Conservation (phyloP, 2,888 invertebrate species). For the Tubulanus polymorphus region DNA sequence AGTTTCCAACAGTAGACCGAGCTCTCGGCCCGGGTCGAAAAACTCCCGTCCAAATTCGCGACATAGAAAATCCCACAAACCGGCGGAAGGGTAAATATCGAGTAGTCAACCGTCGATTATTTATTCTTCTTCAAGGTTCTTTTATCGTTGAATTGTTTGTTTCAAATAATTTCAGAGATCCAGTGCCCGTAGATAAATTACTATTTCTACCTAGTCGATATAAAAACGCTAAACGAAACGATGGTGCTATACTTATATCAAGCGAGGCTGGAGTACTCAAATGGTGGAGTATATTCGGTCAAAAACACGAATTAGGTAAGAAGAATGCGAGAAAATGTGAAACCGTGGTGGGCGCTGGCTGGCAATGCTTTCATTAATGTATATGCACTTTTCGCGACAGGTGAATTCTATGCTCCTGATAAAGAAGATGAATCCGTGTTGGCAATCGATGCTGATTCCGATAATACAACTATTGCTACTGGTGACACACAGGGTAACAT, state of each 20-base stretch:
- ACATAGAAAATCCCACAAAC: slow-evolving; percentile 38
- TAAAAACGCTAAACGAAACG: slow-evolving; percentile 25
- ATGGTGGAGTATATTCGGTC: slow-evolving; percentile 48
- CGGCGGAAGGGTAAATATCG: slow-evolving; percentile 35
- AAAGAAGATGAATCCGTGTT: slow-evolving; percentile 43
- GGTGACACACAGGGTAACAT: slow-evolving; percentile 48
- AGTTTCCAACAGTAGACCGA: too few species aligned
- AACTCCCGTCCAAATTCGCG: slow-evolving; percentile 41
- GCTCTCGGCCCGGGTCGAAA: not conserved
- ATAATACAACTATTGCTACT: slow-evolving; percentile 37
- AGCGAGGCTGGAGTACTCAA: slow-evolving; percentile 48
- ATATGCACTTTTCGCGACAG: slow-evolving; percentile 24
- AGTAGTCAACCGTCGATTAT: not conserved
- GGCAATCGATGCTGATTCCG: slow-evolving; percentile 36
- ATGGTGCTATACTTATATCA: slow-evolving; percentile 45
- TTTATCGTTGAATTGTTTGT: too few species aligned
- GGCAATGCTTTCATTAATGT: not conserved
- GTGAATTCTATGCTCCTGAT: slow-evolving; percentile 43
- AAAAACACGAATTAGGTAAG: slow-evolving; percentile 39
- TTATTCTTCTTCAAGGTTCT: not conserved
- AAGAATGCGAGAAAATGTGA: too few species aligned
- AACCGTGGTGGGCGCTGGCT: too few species aligned
- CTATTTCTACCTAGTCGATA: slow-evolving; percentile 41
- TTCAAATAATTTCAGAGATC: slow-evolving; percentile 38
- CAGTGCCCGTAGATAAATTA: slow-evolving; percentile 48